These are phyloP conservation scores for Candoia aspera DNA, from an alignment of 2,113 vertebrate genomes.

Conservation along the genomic window DNA sequence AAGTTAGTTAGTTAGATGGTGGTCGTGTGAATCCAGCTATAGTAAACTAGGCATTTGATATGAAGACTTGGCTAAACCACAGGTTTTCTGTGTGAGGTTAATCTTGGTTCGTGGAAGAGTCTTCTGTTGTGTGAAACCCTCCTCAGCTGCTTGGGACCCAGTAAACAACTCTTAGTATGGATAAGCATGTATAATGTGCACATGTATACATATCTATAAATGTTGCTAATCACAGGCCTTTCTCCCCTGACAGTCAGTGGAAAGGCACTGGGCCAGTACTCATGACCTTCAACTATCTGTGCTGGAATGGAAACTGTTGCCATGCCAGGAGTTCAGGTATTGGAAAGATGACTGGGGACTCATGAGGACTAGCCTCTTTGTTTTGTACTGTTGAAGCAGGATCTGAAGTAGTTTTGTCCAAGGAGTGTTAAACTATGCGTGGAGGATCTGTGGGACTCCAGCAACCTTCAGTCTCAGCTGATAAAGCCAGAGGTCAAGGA, in stretches of 20 bases:
- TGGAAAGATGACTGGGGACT: not conserved
- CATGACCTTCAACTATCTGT: not conserved
- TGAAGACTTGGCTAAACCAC: too few species aligned
- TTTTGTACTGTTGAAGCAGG: not conserved
- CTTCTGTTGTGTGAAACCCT: too few species aligned
- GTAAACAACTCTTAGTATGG: too few species aligned
- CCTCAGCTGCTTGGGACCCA: too few species aligned
- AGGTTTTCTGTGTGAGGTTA: too few species aligned
- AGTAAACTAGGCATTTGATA: too few species aligned
- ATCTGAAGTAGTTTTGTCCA: not conserved
- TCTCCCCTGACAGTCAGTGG: not conserved
- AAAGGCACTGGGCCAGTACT: not conserved
- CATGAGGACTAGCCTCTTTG: not conserved
- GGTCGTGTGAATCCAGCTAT: too few species aligned
- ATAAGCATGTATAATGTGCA: too few species aligned
- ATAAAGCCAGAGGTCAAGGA: too few species aligned
- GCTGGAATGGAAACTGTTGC: not conserved
- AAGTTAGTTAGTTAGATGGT: too few species aligned
- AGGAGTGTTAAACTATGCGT: not conserved
- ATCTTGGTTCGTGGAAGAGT: too few species aligned
- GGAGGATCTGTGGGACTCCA: not conserved
- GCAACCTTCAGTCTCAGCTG: not conserved
- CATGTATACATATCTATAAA: too few species aligned
- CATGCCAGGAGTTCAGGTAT: not conserved
- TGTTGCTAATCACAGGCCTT: not conserved